Base-by-base conservation (phyloP, 30 jellyfish, hydroid and myxozoan species). In the Haliclystus octoradiatus region DNA sequence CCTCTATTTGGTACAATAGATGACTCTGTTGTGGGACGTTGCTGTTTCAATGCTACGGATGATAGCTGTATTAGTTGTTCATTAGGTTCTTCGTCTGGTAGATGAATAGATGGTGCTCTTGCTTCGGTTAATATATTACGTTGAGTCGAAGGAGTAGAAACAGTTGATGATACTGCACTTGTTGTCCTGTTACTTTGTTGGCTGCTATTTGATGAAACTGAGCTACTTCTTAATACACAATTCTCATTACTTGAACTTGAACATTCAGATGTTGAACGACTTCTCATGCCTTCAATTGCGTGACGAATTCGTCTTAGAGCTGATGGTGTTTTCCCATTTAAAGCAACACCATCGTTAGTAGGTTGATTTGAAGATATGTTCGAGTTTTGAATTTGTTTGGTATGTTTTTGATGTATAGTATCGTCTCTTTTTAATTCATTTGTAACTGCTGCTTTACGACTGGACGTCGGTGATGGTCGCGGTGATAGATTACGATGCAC, bases 241-340 rank as follows among this genome's bases (percentile, higher is more conserved):
- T n/a, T n/a, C 19, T 63, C 92, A 64, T 13, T 1, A 31, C 92
- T 78, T 14, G 92, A 64, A 1, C 83, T 78, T 1, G 92, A 78
- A 1, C 82, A 82, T 19, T 78, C 92, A 30, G 92, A 78, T 1
- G 92, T 69, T 3, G 92, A 78, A 26, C 92, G 92, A 49, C 92
- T 78, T 25, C 92, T 47, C 77, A 78, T 69, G 0, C 92, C 92
- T 27, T 62, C 79, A 70, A 78, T 78, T 28, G 70, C 92, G 22
- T 71, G 77, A 23, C 70, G 70, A 1, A 78, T 63, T 65, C 70
- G 70, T 61, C 70, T 78, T 68, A 78, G 50, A 30, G 92, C 74
- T 15, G 92, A 78, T 24, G 83, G 57, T 63, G 57, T 19, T 40
- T 40, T 40, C 14, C 57, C 57, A 40, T 40, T 40, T 9, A 19